Percentiles rank a stretch among this genome's conserved stretches.
Conservation (phyloP, 2,113 vertebrate genomes). For the Glaucidium brasilianum region DNA sequence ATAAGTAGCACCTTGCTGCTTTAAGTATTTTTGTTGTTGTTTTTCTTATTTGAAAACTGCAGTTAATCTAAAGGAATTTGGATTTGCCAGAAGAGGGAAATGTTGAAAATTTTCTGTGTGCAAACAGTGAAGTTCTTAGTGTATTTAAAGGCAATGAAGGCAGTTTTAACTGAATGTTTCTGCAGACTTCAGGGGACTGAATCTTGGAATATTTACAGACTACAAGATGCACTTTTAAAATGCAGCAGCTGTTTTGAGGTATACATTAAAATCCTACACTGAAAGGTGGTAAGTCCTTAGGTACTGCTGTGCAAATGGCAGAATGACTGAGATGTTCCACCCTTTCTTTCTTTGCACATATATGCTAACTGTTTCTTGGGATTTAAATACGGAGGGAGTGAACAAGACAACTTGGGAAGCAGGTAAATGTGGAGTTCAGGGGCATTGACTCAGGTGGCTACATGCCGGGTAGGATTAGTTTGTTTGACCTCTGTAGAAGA, state of each 20-base stretch:
- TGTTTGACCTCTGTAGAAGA: neutral
- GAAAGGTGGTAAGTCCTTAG: too few species aligned
- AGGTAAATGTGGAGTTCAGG: neutral
- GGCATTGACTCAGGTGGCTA: neutral
- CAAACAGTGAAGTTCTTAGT: neutral
- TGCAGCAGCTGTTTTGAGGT: neutral
- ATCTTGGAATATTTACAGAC: neutral
- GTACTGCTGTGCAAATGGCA: neutral
- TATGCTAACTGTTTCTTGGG: neutral
- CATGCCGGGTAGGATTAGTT: rapidly evolving
- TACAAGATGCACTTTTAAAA: neutral
- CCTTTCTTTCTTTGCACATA: neutral
- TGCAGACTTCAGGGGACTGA: neutral
- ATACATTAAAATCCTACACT: neutral
- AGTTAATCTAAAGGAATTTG: neutral
- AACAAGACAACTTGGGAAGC: neutral
- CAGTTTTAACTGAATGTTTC: neutral
- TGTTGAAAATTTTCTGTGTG: neutral
- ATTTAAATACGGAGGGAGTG: neutral
- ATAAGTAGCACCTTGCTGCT: neutral
- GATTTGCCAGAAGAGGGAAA: neutral
- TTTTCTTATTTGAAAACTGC: neutral
- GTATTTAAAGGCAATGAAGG: neutral
- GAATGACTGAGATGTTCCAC: neutral
- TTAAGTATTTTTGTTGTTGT: neutral